phyloP scores from a whole-genome alignment of 1,140 invertebrate species.

The Halesus radiatus region DNA sequence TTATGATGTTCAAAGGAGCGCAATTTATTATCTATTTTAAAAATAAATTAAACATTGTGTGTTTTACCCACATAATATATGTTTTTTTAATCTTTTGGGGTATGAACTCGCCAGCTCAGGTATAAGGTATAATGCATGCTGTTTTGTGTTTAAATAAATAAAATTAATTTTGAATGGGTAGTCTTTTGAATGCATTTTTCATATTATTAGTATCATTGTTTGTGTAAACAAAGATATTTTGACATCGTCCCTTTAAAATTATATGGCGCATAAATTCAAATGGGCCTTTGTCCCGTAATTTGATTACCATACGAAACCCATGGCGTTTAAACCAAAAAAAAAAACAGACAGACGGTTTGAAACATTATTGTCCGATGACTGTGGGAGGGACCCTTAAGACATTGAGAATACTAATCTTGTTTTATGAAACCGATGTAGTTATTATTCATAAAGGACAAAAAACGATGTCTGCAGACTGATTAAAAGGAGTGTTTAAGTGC shows the following conservation, averaged over 20 bases:
- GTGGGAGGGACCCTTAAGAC: no score
- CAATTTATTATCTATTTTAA: no score
- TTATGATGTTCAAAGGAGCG: no score
- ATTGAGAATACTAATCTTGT: no score
- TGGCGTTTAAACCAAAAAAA: neutral
- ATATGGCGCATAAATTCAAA: conserved; percentile 20
- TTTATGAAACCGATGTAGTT: no score
- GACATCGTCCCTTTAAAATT: conserved; percentile 8
- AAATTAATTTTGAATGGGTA: neutral
- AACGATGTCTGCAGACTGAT: no score
- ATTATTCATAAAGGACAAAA: no score
- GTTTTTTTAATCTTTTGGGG: no score
- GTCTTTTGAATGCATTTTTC: neutral
- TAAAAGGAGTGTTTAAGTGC: no score
- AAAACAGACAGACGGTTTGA: neutral
- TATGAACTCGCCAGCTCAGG: no score
- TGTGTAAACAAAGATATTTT: conserved; percentile 24
- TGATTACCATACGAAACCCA: conserved; percentile 21
- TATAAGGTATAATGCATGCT: neutral
- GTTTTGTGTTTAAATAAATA: neutral
- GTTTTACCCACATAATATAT: no score
- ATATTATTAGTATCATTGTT: conserved; percentile 26
- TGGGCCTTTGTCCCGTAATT: conserved; percentile 1
- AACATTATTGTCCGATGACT: neutral
- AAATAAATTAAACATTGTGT: no score